Conservation (phyloP, 2,797 vertebrate genomes). For the Rhinella marina region DNA sequence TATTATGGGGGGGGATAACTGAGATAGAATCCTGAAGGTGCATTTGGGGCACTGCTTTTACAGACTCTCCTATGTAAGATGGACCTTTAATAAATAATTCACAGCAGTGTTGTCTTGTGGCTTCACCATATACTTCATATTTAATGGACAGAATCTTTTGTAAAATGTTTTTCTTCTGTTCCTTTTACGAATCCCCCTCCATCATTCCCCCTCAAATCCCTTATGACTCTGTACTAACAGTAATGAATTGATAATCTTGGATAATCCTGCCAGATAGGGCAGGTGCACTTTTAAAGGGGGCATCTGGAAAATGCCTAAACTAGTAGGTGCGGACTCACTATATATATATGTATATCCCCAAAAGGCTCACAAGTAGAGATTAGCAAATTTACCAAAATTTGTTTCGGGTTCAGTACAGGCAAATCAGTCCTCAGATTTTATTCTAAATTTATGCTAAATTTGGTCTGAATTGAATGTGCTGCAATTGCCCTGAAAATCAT, state of each 20-base stretch:
- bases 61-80: not conserved
- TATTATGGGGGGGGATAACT: not conserved
- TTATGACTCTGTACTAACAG: constrained; percentile 12
- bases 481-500: too few relatives aligned
- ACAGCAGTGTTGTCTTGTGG: constrained; percentile 12
- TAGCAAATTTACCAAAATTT: too few relatives aligned
- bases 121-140: constrained; percentile 10
- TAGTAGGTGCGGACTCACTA: not conserved
- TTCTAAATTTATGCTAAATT: too few relatives aligned
- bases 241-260: constrained; percentile 25
- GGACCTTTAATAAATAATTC: constrained; percentile 34
- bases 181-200: not conserved
- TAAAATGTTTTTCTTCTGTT: constrained; percentile 26
- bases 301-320: not conserved
- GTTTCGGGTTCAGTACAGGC: too few relatives aligned
- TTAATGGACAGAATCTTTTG: constrained; percentile 41
- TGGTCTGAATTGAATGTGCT: too few relatives aligned
- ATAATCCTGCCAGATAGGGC: not conserved
- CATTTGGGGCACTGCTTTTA: constrained; percentile 13
- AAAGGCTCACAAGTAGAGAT: too few relatives aligned
- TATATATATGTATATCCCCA: too few relatives aligned
- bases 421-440: too few relatives aligned
- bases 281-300: not conserved
- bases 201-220: constrained; percentile 18
- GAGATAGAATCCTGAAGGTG: not conserved